Conservation (phyloP, 2,888 invertebrate genomes). For the Chaetoderma sp. region DNA sequence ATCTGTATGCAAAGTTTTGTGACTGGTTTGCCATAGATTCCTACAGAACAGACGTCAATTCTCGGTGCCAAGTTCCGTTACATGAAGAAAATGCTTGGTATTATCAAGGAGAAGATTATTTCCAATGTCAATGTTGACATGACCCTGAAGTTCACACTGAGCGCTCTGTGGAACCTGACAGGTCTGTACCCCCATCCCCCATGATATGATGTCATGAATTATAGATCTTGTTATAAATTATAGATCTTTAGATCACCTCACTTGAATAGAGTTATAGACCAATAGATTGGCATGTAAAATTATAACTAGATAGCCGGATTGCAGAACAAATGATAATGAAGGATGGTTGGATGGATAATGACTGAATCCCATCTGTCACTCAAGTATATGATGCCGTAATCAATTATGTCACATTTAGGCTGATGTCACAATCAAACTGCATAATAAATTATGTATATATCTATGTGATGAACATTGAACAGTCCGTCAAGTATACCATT, state of each 20-base stretch:
- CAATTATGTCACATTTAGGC: no score
- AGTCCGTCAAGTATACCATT: no score
- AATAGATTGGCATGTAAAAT: no score
- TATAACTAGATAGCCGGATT: no score
- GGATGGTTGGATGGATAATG: no score
- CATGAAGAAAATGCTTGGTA: conserved; percentile 78
- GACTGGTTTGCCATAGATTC: conserved; percentile 71
- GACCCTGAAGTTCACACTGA: conserved; percentile 81
- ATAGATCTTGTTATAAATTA: neutral
- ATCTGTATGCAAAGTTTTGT: neutral
- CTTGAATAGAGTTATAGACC: neutral
- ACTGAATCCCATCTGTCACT: no score
- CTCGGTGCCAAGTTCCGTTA: conserved; percentile 78
- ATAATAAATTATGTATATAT: no score
- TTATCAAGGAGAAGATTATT: conserved; percentile 75
- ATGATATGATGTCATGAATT: neutral
- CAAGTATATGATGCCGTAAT: no score
- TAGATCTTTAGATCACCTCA: neutral
- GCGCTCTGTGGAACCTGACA: conserved; percentile 83
- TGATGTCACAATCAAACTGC: no score
- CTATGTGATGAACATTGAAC: no score
- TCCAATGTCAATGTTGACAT: conserved; percentile 72
- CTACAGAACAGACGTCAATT: conserved; percentile 78
- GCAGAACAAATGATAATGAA: no score
- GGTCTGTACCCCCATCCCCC: conserved; percentile 63